These are phyloP conservation scores for Naso thynnoides DNA, from an alignment of 2,797 vertebrate genomes.

Conservation along the genomic window DNA sequence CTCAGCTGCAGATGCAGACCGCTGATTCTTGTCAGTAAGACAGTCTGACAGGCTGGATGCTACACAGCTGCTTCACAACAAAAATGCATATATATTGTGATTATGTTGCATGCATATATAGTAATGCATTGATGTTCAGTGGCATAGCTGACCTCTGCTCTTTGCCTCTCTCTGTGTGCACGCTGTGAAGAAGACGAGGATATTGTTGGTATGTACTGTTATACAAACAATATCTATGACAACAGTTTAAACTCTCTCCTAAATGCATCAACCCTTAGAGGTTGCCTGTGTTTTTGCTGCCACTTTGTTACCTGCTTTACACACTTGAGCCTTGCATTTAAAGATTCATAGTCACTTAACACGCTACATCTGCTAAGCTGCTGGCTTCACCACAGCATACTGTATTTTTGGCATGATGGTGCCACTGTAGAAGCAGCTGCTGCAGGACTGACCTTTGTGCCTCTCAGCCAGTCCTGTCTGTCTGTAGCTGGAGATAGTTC, in stretches of 20 bases:
- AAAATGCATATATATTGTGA: slow-evolving; percentile 31
- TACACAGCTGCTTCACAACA: neutral
- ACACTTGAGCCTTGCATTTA: slow-evolving; percentile 38
- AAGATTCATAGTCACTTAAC: slow-evolving; percentile 50
- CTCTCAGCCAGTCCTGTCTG: slow-evolving; percentile 22
- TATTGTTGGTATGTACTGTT: slow-evolving; percentile 42
- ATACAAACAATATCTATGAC: slow-evolving; percentile 46
- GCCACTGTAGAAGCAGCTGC: slow-evolving; percentile 64
- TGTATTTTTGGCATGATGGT: slow-evolving; percentile 71
- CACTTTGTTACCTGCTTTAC: slow-evolving; percentile 56
- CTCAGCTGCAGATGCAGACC: slow-evolving; percentile 21
- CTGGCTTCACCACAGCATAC: slow-evolving; percentile 49
- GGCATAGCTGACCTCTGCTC: slow-evolving; percentile 30
- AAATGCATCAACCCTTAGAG: neutral
- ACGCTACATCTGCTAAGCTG: slow-evolving; percentile 56
- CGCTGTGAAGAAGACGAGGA: slow-evolving; percentile 32
- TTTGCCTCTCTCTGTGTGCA: slow-evolving; percentile 14
- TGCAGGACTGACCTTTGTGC: slow-evolving; percentile 60
- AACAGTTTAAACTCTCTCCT: slow-evolving; percentile 3
- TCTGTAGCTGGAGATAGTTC: slow-evolving; percentile 42
- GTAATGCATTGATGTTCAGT: slow-evolving; percentile 9
- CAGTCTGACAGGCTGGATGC: neutral
- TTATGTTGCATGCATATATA: slow-evolving; percentile 17
- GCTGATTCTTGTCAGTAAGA: slow-evolving; percentile 18
- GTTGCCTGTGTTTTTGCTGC: slow-evolving; percentile 28